These are phyloP conservation scores for Falco cherrug DNA, from an alignment of 2,797 vertebrate genomes.

Conservation along the genomic window DNA sequence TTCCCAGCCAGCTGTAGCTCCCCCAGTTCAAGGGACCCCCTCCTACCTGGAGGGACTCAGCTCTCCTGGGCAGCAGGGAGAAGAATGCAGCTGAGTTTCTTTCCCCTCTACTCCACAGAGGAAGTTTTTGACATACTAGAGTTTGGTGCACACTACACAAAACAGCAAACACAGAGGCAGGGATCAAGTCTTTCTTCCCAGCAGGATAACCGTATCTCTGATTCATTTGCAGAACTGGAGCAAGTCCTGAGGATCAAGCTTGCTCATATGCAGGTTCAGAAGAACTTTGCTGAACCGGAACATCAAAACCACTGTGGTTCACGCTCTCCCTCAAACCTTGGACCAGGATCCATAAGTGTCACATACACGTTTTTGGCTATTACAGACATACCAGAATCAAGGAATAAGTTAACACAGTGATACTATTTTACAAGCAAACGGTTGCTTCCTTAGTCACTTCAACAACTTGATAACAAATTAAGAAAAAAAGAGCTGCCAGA, in stretches of 20 bases:
- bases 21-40: not conserved
- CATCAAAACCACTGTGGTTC: not conserved
- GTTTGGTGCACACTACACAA: not conserved
- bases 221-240: not conserved
- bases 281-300: not conserved
- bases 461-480: not conserved
- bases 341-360: fast-evolving
- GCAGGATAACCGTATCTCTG: not conserved
- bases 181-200: not conserved
- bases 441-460: not conserved
- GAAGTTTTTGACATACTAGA: not conserved
- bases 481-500: not conserved
- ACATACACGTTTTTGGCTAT: not conserved
- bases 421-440: not conserved
- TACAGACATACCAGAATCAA: not conserved
- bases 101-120: not conserved
- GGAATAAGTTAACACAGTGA: not conserved
- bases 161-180: not conserved
- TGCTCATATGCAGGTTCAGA: not conserved
- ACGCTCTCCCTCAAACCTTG: not conserved
- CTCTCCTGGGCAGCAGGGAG: not conserved
- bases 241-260: not conserved
- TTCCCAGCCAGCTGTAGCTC: not conserved
- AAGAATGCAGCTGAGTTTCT: not conserved
- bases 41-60: not conserved